Percentiles rank a stretch among this genome's conserved stretches.
These are phyloP conservation scores for Minunthozetes semirufus DNA, from an alignment of 2,888 invertebrate genomes.

Conservation along the genomic window DNA sequence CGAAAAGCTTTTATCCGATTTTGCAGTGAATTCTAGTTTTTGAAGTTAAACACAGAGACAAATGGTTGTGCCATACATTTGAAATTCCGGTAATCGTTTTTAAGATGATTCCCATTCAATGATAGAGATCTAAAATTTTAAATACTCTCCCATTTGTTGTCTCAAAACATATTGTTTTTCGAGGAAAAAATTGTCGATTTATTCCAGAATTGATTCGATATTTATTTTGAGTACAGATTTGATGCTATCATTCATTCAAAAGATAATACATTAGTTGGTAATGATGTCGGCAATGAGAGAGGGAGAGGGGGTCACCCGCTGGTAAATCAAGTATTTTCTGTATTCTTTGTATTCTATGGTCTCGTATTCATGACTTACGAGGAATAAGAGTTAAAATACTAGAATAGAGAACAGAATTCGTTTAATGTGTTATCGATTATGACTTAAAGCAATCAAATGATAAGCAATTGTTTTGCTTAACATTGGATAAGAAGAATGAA, in stretches of 20 bases:
- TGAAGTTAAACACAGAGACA: not conserved
- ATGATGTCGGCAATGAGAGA: not conserved
- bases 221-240: not conserved
- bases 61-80: too few relatives aligned
- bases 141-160: not conserved
- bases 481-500: not conserved
- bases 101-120: not conserved
- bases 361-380: not conserved
- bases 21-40: not conserved
- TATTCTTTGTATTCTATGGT: too few relatives aligned
- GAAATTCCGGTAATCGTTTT: not conserved
- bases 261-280: not conserved
- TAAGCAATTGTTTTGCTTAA: constrained; percentile 9
- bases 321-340: not conserved
- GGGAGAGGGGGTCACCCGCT: not conserved
- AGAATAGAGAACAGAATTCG: not conserved
- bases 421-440: constrained; percentile 12
- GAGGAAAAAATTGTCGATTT: not conserved
- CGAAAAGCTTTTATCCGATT: not conserved
- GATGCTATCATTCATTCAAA: not conserved
- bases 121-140: constrained; percentile 1
- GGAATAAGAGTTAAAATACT: not conserved
- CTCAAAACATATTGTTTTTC: not conserved
- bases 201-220: not conserved
- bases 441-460: constrained; percentile 10